These are phyloP conservation scores for Poeciliopsis prolifica DNA, from an alignment of 2,113 vertebrate species.

Conservation along the genomic window DNA sequence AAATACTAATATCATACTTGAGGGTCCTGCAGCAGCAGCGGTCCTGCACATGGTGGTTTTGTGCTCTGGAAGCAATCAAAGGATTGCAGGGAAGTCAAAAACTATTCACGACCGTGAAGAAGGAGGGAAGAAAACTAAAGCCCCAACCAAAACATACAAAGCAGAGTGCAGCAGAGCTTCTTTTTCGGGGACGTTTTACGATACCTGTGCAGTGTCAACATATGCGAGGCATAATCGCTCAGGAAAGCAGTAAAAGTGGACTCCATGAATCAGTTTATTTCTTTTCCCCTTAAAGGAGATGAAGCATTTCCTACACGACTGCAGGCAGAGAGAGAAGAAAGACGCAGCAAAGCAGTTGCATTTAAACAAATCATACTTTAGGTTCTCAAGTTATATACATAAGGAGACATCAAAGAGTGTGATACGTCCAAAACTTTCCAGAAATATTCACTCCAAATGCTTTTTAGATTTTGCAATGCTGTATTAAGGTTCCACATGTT, in stretches of 20 bases:
- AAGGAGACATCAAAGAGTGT: constrained; percentile 30
- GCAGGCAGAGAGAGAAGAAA: constrained; percentile 26
- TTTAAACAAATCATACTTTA: constrained; percentile 22
- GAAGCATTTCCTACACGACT: constrained; percentile 53
- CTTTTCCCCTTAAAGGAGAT: constrained; percentile 30
- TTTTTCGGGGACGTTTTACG: constrained; percentile 24
- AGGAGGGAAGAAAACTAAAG: constrained; percentile 17
- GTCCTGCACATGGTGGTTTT: constrained; percentile 42
- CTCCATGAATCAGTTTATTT: constrained; percentile 41
- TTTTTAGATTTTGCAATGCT: no score
- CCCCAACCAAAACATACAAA: constrained; percentile 17
- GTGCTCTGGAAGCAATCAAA: constrained; percentile 36
- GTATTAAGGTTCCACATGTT: no score
- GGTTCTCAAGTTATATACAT: constrained; percentile 13
- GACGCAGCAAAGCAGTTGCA: constrained; percentile 7
- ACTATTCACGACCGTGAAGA: constrained; percentile 43
- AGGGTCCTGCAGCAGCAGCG: constrained; percentile 32
- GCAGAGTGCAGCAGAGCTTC: constrained; percentile 11
- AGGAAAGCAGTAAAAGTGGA: constrained; percentile 52
- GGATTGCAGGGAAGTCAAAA: constrained; percentile 64
- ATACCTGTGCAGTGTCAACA: constrained; percentile 46
- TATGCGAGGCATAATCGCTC: constrained; percentile 28
- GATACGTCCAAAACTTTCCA: not conserved
- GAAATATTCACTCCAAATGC: no score
- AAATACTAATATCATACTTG: constrained; percentile 63